Evolutionary conservation across 2,888 invertebrate genomes (phyloP), one percentile per base, ranked within the genome.

Genomic region (Frankliniella intonsa): DNA sequence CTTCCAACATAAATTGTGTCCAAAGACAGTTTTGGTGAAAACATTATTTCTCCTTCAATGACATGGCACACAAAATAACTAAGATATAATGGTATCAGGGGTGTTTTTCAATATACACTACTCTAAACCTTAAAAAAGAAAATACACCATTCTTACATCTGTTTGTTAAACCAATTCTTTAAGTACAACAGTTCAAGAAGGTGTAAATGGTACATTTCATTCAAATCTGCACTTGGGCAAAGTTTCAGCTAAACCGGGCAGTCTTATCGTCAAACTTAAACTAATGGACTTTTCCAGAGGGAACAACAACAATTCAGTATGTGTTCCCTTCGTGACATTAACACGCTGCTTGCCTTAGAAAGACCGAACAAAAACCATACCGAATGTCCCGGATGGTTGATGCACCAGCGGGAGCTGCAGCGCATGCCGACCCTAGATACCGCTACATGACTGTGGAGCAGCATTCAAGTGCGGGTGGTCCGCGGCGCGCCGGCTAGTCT

Each of bases 11-110:
- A 55, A 55, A 55, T 55, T 55, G 55, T 55, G 19, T 55, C 55
- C 14, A 14, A 62, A 17, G 62, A 62, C 62, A 62, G 62, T 8
- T 62, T 17, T 19, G 62, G 62, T 62, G 69, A 76, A 10, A 76
- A 22, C 9, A 12, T 25, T 11, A 25, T 9, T 76, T 25, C 69
- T 25, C 25, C 25, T 25, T 25, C 25, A 55, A 19, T 14, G 12
- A 55, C 69, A 76, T 76, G 69, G 69, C 69, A 76, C 69, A 76
- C 69, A 76, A 76, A 76, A 76, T 12, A 10, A 22, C 9, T 76
- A 25, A 76, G 25, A 76, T 25, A 76, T 76, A 76, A 76, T 76
- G 69, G 25, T 76, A 76, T 25, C 25, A 25, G 8, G 7, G 62
- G 62, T 62, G 62, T 38, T 38, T 38, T 38, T 38, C 2, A 38